These are phyloP conservation scores for Poecilia wingei DNA, from an alignment of 2,797 vertebrate species.

Conservation along the genomic window DNA sequence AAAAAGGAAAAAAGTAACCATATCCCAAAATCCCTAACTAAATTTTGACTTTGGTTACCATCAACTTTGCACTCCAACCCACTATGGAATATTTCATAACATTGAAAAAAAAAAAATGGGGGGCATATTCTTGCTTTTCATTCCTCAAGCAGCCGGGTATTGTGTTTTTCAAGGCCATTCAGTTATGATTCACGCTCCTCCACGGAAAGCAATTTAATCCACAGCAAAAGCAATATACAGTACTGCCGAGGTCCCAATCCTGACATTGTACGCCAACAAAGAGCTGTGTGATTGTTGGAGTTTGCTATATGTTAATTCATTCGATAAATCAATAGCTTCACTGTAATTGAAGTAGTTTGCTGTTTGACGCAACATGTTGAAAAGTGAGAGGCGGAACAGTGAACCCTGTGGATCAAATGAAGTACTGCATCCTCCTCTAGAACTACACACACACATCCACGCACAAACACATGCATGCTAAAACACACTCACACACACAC, in stretches of 20 bases:
- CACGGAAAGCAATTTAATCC: constrained; percentile 45
- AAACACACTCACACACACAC: constrained; percentile 9
- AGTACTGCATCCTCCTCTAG: constrained; percentile 52
- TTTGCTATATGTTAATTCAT: constrained; percentile 79
- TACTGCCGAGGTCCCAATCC: constrained; percentile 32
- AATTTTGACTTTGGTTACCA: constrained; percentile 58
- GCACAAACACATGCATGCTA: neutral
- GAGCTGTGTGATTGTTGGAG: constrained; percentile 64
- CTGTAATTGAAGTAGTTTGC: constrained; percentile 72
- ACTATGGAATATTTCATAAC: constrained; percentile 64
- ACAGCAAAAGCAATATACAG: constrained; percentile 30
- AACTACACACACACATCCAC: neutral
- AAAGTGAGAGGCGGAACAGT: constrained; percentile 71
- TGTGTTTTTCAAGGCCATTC: constrained; percentile 50
- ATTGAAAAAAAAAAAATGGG: constrained; percentile 48
- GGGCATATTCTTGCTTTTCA: constrained; percentile 29
- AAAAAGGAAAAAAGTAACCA: constrained; percentile 15
- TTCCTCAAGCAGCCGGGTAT: constrained; percentile 27
- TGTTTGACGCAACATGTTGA: constrained; percentile 28
- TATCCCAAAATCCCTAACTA: constrained; percentile 58
- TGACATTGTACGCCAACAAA: constrained; percentile 51
- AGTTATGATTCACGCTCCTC: constrained; percentile 33
- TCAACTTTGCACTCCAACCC: constrained; percentile 34
- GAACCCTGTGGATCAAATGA: constrained; percentile 73
- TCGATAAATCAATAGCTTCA: constrained; percentile 77